Evolutionary conservation across 30 jellyfish, hydroid and myxozoan species (phyloP).

Genomic region (Aurelia coerulea): DNA sequence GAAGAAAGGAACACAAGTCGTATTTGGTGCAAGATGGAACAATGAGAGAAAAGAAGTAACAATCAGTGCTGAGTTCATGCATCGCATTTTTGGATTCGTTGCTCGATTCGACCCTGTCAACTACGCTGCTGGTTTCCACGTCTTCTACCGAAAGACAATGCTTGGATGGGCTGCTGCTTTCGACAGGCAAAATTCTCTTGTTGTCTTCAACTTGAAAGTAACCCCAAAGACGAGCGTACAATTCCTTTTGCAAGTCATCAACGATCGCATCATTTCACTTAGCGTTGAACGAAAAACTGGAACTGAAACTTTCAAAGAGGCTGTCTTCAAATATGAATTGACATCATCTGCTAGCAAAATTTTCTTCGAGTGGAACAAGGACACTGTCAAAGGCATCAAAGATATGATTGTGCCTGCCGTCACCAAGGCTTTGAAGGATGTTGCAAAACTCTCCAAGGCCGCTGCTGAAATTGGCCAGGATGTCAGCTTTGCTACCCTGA

Average conservation of each 20-base stretch:
- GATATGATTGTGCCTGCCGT: conserved; percentile 41
- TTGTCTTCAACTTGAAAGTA: conserved; percentile 73
- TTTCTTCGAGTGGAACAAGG: conserved; percentile 87
- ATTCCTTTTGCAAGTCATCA: conserved; percentile 68
- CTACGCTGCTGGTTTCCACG: conserved; percentile 55
- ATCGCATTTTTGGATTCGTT: conserved; percentile 65
- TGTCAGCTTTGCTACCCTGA: conserved; percentile 34
- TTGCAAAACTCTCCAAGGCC: background rate
- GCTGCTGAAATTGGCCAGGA: conserved; percentile 31
- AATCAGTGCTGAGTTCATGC: conserved; percentile 58
- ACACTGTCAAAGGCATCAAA: conserved; percentile 45
- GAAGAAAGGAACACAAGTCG: conserved; percentile 61
- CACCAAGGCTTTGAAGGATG: conserved; percentile 26
- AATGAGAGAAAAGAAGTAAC: conserved; percentile 59
- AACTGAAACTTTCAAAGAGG: conserved; percentile 52
- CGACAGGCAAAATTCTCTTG: conserved; percentile 54
- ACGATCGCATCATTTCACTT: conserved; percentile 75
- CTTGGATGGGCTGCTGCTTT: conserved; percentile 58
- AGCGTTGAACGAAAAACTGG: conserved; percentile 71
- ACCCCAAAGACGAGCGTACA: conserved; percentile 75
- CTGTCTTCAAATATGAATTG: conserved; percentile 76
- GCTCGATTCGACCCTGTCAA: conserved; percentile 78
- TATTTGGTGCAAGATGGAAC: conserved; percentile 69
- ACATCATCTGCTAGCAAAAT: conserved; percentile 72
- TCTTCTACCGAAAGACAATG: conserved; percentile 66